Percentiles rank a stretch among this genome's conserved stretches.
phyloP scores from a whole-genome alignment of 2,797 vertebrate genomes.

The Florisuga fusca region DNA sequence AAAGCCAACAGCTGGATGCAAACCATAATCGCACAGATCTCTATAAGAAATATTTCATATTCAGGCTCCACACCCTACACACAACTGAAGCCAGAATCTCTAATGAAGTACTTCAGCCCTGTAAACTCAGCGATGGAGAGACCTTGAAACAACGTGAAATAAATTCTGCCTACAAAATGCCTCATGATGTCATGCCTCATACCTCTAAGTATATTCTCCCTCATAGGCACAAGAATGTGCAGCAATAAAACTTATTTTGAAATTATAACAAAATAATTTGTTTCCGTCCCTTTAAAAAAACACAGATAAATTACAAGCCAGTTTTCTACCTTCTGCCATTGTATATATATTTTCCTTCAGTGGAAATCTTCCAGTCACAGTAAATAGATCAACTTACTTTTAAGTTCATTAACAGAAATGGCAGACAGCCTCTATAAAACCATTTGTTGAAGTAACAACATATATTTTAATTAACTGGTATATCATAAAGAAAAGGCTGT shows the following conservation, averaged over 20 bases:
- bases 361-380: neutral
- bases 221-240: neutral
- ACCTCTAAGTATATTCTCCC: neutral
- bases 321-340: neutral
- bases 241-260: neutral
- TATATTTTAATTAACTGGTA: conserved; percentile 10
- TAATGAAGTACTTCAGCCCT: neutral
- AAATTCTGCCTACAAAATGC: neutral
- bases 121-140: neutral
- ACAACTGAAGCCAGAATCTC: neutral
- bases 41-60: neutral
- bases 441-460: neutral
- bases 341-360: neutral
- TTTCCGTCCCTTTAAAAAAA: neutral
- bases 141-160: neutral
- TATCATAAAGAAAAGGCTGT: neutral
- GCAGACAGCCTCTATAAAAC: neutral
- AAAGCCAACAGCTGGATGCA: neutral
- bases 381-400: neutral
- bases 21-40: neutral
- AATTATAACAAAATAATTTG: neutral
- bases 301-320: neutral
- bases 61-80: neutral
- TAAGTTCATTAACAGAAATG: neutral
- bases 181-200: neutral